Evolutionary conservation across 2,797 vertebrate genomes (phyloP), one percentile per base, ranked within the genome.

Genomic region (Clarias platycephalus): DNA sequence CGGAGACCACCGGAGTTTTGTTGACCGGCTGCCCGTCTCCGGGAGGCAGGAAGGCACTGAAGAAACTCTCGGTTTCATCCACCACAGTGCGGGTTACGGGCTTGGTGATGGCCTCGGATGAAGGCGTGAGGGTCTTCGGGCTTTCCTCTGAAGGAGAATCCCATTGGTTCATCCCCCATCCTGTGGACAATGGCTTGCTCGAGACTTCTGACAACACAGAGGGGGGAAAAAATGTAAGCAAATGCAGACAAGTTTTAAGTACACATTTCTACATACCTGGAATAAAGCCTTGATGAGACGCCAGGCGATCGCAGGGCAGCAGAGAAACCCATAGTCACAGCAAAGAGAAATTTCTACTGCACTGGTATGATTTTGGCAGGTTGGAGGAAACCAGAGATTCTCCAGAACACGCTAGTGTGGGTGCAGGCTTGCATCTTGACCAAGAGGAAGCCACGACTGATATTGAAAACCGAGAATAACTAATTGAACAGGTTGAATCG

Each of bases 61-160:
- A 99, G 94, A 99, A 99, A 90, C 93, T 98, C 87, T 98, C 97
- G 0, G 97, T 97, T 89, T 99, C 98, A 87, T 99, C 98, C 58
- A 99, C 96, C 13, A 99, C 96, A 0, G 94, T 97, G 87, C 98
- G 95, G 83, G 96, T 97, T 84, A 99, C 97, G 0, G 98, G 98
- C 62, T 96, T 99, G 40, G 98, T 99, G 75, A 99, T 99, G 86
- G 98, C 98, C 88, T 96, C 96, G 3, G 97, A 97, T 0, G 97
- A 95, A 57, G 91, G 49, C 0, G 95, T 93, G 80, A 94, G 93
- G 81, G 91, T 93, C 83, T 91, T 92, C 57, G 92, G 86, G 78
- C 94, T 92, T 68, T 95, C 90, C 62, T 93, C 95, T 0, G 94
- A 90, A 10, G 95, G 95, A 26, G 95, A 92, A 63, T 97, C 95